Evolutionary conservation across 2,888 invertebrate genomes (phyloP).

Genomic region (Heliconius ismenius): DNA sequence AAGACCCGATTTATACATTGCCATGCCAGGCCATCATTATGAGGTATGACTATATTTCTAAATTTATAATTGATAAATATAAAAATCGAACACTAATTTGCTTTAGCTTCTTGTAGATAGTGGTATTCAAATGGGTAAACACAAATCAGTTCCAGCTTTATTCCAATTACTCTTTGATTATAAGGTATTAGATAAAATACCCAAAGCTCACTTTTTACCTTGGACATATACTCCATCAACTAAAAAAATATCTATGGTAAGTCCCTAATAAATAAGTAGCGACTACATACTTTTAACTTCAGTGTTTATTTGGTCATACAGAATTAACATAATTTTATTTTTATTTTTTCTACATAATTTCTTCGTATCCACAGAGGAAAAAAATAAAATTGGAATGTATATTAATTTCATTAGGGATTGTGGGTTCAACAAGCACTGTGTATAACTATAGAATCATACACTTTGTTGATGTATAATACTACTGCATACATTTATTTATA

Average conservation of each 20-base stretch:
- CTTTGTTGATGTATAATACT: not conserved
- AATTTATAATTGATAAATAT: constrained; percentile 20
- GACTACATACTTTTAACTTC: constrained; percentile 25
- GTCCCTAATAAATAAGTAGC: not conserved
- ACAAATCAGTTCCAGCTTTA: constrained; percentile 82
- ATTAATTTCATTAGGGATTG: not conserved
- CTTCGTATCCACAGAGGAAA: not conserved
- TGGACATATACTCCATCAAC: constrained; percentile 70
- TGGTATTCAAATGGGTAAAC: constrained; percentile 77
- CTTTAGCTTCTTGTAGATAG: constrained; percentile 82
- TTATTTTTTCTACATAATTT: not conserved
- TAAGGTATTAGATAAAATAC: constrained; percentile 82
- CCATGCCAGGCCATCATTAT: constrained; percentile 83
- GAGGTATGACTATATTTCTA: constrained; percentile 66
- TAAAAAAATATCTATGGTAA: constrained; percentile 63
- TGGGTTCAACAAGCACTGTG: not conserved
- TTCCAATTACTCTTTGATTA: constrained; percentile 87
- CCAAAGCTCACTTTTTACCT: constrained; percentile 85
- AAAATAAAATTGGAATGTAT: not conserved
- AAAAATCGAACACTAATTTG: constrained; percentile 45
- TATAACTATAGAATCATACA: not conserved
- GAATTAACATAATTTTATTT: not conserved
- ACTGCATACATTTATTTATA: not conserved
- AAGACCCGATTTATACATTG: constrained; percentile 83
- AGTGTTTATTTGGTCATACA: not conserved